Evolutionary conservation across 2,797 vertebrate genomes (phyloP).

Genomic region (Sebastes steindachneri): DNA sequence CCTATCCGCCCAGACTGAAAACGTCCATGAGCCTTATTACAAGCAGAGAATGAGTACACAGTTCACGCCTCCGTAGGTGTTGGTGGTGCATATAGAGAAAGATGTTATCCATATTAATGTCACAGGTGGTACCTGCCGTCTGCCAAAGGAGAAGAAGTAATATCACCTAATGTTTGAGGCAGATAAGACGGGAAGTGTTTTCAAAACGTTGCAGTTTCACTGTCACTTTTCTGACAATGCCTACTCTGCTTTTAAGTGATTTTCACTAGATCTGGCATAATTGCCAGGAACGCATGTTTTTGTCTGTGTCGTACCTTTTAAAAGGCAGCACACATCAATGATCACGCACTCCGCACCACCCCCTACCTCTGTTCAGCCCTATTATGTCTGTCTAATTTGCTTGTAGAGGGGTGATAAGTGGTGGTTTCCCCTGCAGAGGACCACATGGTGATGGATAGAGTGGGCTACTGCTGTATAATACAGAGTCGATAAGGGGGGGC

Average conservation of each 20-base stretch:
- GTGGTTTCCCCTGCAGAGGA: slow-evolving; percentile 34
- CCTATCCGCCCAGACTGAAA: slow-evolving; percentile 2
- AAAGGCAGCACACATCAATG: slow-evolving; percentile 22
- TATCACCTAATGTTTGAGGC: not conserved
- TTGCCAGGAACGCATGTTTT: slow-evolving; percentile 1
- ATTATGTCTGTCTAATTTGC: slow-evolving; percentile 61
- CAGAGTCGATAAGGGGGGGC: slow-evolving; percentile 16
- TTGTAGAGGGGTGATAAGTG: slow-evolving; percentile 60
- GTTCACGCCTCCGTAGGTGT: slow-evolving; percentile 18
- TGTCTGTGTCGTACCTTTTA: slow-evolving; percentile 8
- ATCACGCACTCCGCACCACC: slow-evolving; percentile 10
- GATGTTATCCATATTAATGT: slow-evolving; percentile 33
- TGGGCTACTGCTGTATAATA: slow-evolving; percentile 24
- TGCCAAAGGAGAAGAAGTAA: slow-evolving; percentile 1
- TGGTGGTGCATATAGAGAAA: slow-evolving; percentile 22
- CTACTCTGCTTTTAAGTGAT: not conserved
- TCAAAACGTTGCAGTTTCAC: not conserved
- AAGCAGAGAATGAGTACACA: slow-evolving; percentile 5
- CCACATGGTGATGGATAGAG: slow-evolving; percentile 42
- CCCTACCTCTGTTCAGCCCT: slow-evolving; percentile 32
- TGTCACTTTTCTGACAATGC: slow-evolving; percentile 10
- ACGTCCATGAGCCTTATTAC: slow-evolving; percentile 3
- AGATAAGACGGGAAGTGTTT: slow-evolving; percentile 11
- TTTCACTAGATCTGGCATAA: slow-evolving; percentile 14
- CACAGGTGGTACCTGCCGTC: slow-evolving; percentile 8